Evolutionary conservation across 2,797 vertebrate species (phyloP).

Genomic region (Artibeus lituratus): DNA sequence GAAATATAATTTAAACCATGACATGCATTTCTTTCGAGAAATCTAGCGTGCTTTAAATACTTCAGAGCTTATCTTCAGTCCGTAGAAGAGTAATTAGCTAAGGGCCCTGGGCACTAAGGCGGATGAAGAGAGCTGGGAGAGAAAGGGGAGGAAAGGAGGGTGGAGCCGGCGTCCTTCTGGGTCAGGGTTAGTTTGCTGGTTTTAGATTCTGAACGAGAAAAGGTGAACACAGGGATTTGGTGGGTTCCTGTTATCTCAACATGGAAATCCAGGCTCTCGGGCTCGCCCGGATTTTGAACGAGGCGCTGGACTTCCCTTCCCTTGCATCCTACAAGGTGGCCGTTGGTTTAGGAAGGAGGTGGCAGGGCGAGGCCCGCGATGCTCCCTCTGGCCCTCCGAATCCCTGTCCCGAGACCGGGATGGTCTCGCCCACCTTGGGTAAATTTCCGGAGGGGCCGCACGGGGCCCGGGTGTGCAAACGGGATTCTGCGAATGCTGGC

Average conservation of each 20-base stretch:
- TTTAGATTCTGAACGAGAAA: background rate
- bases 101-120: background rate
- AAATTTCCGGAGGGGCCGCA: background rate
- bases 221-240: background rate
- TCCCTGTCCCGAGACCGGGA: background rate
- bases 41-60: background rate
- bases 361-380: background rate
- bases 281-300: background rate
- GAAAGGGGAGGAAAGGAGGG: background rate
- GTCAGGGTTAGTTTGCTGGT: background rate
- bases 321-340: background rate
- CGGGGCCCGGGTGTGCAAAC: background rate
- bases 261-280: background rate
- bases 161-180: background rate
- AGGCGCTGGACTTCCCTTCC: background rate
- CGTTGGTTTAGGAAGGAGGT: background rate
- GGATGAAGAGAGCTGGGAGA: fast-evolving
- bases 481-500: background rate
- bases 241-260: background rate
- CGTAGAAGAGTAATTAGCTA: background rate
- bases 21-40: background rate
- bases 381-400: background rate
- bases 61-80: background rate
- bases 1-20: background rate
- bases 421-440: background rate